These are phyloP conservation scores for Schizopygopsis malacanthus DNA, from an alignment of 2,797 vertebrate species.

Conservation along the genomic window DNA sequence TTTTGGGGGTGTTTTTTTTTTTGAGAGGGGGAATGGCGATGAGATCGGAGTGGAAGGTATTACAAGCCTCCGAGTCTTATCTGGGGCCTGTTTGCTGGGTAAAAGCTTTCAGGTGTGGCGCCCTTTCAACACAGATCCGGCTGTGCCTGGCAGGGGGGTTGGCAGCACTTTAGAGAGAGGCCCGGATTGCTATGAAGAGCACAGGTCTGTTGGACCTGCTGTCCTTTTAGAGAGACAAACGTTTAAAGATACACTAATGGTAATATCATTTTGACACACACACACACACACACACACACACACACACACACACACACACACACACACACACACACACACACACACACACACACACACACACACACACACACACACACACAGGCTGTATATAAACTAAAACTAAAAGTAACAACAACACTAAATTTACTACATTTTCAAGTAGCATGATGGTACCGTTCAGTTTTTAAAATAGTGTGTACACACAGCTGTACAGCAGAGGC, in stretches of 20 bases:
- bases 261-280: neutral
- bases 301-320: too few species aligned
- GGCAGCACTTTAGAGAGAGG: slow-evolving; percentile 72
- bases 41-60: slow-evolving; percentile 46
- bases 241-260: slow-evolving; percentile 27
- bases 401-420: neutral
- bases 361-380: too few species aligned
- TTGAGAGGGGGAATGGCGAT: slow-evolving; percentile 11
- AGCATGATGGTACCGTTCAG: neutral
- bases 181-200: slow-evolving; percentile 63
- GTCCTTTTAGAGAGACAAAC: neutral
- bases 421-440: neutral
- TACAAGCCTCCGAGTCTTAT: slow-evolving; percentile 65
- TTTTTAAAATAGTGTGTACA: neutral
- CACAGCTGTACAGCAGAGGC: neutral
- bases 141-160: slow-evolving; percentile 54
- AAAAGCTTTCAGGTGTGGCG: slow-evolving; percentile 75
- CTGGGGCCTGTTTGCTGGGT: slow-evolving; percentile 64
- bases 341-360: too few species aligned
- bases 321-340: too few species aligned
- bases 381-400: too few species aligned
- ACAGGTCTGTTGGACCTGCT: slow-evolving; percentile 60
- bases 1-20: slow-evolving; percentile 59
- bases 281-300: too few species aligned
- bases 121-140: slow-evolving; percentile 65